These are phyloP conservation scores for Penaeus chinensis DNA, from an alignment of 1,140 invertebrate genomes.

Conservation along the genomic window DNA sequence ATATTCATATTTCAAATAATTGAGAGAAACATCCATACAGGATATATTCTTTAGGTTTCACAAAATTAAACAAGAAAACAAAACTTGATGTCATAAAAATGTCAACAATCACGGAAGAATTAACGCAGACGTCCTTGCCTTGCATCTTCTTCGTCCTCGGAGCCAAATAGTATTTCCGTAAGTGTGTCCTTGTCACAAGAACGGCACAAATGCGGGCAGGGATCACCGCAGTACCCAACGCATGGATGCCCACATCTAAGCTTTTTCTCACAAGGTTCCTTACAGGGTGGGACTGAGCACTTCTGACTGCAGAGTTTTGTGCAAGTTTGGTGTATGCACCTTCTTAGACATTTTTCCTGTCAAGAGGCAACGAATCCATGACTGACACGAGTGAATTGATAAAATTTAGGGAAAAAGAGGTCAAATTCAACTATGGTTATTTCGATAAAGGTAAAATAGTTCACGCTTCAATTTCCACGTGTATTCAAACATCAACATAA, in stretches of 20 bases:
- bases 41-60: too few relatives aligned
- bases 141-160: slow-evolving; percentile 54
- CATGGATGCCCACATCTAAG: slow-evolving; percentile 74
- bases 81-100: too few relatives aligned
- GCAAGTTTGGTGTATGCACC: neutral
- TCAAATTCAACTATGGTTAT: too few relatives aligned
- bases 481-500: too few relatives aligned
- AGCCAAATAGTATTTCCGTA: slow-evolving; percentile 72
- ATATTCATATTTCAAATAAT: slow-evolving; percentile 5
- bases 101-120: too few relatives aligned
- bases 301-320: slow-evolving; percentile 68
- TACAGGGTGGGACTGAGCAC: slow-evolving; percentile 72
- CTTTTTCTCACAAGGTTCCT: slow-evolving; percentile 69
- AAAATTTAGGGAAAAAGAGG: too few relatives aligned
- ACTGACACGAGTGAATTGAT: too few relatives aligned
- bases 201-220: slow-evolving; percentile 69
- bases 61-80: too few relatives aligned
- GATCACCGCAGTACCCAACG: slow-evolving; percentile 78
- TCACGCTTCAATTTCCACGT: too few relatives aligned
- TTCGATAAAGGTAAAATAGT: too few relatives aligned
- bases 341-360: slow-evolving; percentile 4
- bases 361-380: neutral
- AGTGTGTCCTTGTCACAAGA: slow-evolving; percentile 71
- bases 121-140: neutral
- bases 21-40: neutral